These are phyloP conservation scores for Erynnis tages DNA, from an alignment of 2,888 invertebrate genomes.

Conservation along the genomic window DNA sequence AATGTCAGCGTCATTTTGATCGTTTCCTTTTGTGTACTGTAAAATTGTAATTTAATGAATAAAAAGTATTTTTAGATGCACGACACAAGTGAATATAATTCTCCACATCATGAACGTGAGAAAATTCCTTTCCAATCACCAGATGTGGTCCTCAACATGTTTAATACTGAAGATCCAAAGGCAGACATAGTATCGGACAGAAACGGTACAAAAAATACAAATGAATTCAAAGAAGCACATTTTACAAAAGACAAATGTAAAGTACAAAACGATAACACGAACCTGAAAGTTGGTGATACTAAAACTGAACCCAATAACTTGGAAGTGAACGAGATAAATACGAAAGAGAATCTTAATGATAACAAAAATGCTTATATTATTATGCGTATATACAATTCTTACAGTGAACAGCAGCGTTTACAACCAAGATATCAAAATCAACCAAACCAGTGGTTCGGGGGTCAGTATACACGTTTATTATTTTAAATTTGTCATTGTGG, in stretches of 20 bases:
- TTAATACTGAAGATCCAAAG: neutral
- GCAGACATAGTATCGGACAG: neutral
- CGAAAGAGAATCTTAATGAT: neutral
- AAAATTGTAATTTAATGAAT: too few species aligned
- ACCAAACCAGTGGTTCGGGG: neutral
- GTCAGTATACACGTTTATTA: neutral
- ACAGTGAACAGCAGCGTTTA: neutral
- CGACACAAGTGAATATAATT: neutral
- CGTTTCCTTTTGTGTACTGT: too few species aligned
- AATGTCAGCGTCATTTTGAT: neutral
- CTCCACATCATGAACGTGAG: neutral
- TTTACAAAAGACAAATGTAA: neutral
- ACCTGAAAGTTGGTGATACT: neutral
- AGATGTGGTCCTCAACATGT: neutral
- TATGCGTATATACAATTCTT: neutral
- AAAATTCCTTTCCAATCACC: neutral
- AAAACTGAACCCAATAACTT: neutral
- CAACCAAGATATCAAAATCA: neutral
- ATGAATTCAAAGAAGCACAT: neutral
- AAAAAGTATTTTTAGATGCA: too few species aligned
- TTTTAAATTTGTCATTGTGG: too few species aligned
- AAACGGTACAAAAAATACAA: neutral
- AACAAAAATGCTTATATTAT: neutral
- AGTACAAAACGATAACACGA: neutral
- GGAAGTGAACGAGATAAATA: neutral